Evolutionary conservation across 2,113 vertebrate genomes (phyloP), one percentile per base, ranked within the genome.

Genomic region (Phalacrocorax aristotelis): DNA sequence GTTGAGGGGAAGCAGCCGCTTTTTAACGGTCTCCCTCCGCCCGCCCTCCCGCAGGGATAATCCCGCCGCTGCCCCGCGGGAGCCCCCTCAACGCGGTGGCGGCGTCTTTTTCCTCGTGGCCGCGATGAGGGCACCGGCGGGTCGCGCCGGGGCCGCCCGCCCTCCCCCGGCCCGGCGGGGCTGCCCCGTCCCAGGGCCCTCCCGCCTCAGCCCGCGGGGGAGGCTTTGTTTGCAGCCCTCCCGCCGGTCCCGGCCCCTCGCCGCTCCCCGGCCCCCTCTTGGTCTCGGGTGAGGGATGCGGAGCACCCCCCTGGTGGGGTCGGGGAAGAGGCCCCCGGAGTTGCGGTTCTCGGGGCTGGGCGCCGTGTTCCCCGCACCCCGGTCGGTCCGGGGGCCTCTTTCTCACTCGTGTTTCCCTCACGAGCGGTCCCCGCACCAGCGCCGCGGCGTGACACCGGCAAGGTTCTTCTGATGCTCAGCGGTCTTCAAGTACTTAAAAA

Each of bases 1-100:
- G 42, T 42, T 15, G 42, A 15, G 42, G 42, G 42, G 42, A 13
- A 42, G 38, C 38, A 38, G 38, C 38, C 38, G 38, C 10, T 38
- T 38, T 38, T 38, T 38, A 38, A 38, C 38, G 38, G 38, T 38
- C 38, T 38, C 38, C 38, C 38, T 38, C 38, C 38, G 38, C 38
- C 38, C 38, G 38, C 38, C 38, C 38, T 38, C 38, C 97, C 96
- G 91, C 92, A 94, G 98, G 96, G 98, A 89, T 98, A 87, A 96
- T 94, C 92, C 49, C 68, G 42, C 29, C 29, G 46, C 9, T 83
- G 72, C 78, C 52, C 42, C 51, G 46, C 13, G 64, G 64, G 72
- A 89, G 82, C 49, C 82, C 66, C n/a, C 65, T 66, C 34, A 36
- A 42, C 13, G 34, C 29, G 15, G 17, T 23, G 17, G 30, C 54